These are phyloP conservation scores for Opisthograptis luteolata DNA, from an alignment of 2,888 invertebrate species.

Conservation along the genomic window DNA sequence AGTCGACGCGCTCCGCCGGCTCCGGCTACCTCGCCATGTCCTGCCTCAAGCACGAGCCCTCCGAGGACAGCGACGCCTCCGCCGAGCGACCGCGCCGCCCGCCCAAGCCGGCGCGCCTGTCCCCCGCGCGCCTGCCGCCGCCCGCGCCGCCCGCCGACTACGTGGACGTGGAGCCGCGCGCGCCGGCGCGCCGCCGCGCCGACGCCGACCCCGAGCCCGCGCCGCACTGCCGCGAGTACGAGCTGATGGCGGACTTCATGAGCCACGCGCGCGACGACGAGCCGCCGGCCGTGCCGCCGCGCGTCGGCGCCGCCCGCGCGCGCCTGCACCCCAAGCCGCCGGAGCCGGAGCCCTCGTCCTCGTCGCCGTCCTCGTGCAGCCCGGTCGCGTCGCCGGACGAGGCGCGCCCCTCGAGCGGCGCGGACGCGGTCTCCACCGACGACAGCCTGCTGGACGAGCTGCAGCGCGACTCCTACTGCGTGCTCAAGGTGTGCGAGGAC, in stretches of 20 bases:
- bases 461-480: slow-evolving; percentile 70
- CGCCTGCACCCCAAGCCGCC: slow-evolving; percentile 49
- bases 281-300: slow-evolving; percentile 48
- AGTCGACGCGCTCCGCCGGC: slow-evolving; percentile 67
- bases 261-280: slow-evolving; percentile 55
- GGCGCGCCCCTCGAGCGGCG: slow-evolving; percentile 77
- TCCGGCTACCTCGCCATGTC: slow-evolving; percentile 79
- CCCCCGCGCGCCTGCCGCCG: slow-evolving; percentile 55
- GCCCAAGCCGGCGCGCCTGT: slow-evolving; percentile 69
- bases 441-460: slow-evolving; percentile 77
- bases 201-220: slow-evolving; percentile 44
- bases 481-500: slow-evolving; percentile 73
- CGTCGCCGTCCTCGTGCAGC: slow-evolving; percentile 30
- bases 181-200: slow-evolving; percentile 37
- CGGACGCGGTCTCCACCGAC: slow-evolving; percentile 62
- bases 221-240: slow-evolving; percentile 69
- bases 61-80: slow-evolving; percentile 69
- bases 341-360: slow-evolving; percentile 44
- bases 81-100: slow-evolving; percentile 70
- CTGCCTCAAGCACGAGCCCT: slow-evolving; percentile 69
- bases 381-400: slow-evolving; percentile 46
- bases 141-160: slow-evolving; percentile 54
- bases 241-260: slow-evolving; percentile 74
- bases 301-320: slow-evolving; percentile 45
- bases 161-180: slow-evolving; percentile 54